Evolutionary conservation across 2,113 vertebrate species (phyloP).

Genomic region (Mirounga angustirostris): DNA sequence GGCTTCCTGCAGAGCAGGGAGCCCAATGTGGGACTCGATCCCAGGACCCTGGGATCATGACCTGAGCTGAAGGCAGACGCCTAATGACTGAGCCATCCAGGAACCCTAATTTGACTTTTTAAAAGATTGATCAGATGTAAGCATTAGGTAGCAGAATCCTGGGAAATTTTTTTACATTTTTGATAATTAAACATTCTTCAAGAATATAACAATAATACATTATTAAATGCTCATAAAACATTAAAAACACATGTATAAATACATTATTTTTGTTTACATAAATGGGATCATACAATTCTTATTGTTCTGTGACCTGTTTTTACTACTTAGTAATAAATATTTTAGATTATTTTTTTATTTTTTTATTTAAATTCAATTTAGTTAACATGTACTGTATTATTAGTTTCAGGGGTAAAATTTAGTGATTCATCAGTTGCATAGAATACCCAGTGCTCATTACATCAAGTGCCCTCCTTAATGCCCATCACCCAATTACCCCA

Average conservation of each 20-base stretch:
- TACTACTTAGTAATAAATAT: conserved; percentile 1
- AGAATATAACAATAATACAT: not conserved
- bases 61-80: too few relatives aligned
- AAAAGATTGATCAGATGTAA: not conserved
- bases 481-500: too few relatives aligned
- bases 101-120: too few relatives aligned
- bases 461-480: too few relatives aligned
- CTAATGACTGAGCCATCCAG: too few relatives aligned
- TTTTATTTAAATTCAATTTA: not conserved
- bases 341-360: not conserved
- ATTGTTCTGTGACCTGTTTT: not conserved
- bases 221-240: not conserved
- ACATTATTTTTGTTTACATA: not conserved
- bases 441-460: too few relatives aligned
- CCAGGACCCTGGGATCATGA: too few relatives aligned
- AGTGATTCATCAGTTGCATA: too few relatives aligned
- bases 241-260: not conserved
- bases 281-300: not conserved
- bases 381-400: not conserved
- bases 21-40: too few relatives aligned
- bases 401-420: not conserved
- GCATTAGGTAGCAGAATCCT: conserved; percentile 1
- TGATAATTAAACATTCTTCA: not conserved
- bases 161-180: not conserved
- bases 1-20: too few relatives aligned